Evolutionary conservation across 1,140 invertebrate genomes (phyloP).

Genomic region (Macrocentrus cingulum): DNA sequence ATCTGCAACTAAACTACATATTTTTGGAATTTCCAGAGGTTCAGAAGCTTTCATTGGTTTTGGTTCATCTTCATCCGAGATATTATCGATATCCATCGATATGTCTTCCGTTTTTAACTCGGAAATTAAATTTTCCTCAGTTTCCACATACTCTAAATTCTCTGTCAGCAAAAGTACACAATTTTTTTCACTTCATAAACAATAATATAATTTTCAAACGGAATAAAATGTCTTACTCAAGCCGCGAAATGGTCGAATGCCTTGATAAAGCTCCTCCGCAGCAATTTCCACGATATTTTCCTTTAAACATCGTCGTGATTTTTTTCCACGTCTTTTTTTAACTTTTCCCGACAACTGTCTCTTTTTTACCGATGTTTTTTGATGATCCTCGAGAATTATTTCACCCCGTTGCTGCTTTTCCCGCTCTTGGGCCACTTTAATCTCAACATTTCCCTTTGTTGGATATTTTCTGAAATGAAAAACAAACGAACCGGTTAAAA

Average conservation of each 20-base stretch:
- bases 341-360: conserved; percentile 14
- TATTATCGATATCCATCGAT: neutral
- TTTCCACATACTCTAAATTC: conserved; percentile 1
- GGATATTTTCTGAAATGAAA: conserved; percentile 61
- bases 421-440: conserved; percentile 63
- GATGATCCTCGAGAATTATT: conserved; percentile 59
- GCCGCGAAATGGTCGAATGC: conserved; percentile 43
- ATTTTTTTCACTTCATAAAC: neutral
- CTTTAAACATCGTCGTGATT: conserved; percentile 10
- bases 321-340: conserved; percentile 36
- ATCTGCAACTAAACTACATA: conserved; percentile 42
- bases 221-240: conserved; percentile 35
- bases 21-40: conserved; percentile 1
- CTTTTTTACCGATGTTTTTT: conserved; percentile 25
- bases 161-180: neutral
- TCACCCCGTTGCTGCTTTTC: conserved; percentile 72
- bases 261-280: conserved; percentile 34
- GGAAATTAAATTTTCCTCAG: neutral
- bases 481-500: conserved; percentile 6
- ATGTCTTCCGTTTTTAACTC: conserved; percentile 1
- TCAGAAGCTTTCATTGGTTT: neutral
- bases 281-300: neutral
- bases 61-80: neutral
- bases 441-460: conserved; percentile 71
- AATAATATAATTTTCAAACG: neutral